Base-by-base conservation (phyloP, 2,888 invertebrate species). In the Morpho helenor region DNA sequence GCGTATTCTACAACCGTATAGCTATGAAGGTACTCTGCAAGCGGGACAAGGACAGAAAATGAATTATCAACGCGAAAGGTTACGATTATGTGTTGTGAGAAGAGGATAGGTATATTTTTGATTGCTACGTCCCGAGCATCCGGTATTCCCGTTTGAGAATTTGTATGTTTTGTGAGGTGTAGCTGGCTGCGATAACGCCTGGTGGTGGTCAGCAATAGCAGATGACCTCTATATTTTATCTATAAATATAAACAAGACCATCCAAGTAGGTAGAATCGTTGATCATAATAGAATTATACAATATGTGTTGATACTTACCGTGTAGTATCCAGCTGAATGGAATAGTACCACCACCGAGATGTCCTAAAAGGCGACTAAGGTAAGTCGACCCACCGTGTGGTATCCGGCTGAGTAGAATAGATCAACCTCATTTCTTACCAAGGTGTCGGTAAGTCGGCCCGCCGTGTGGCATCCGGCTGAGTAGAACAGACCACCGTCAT, bases 141-240 rank as follows among this genome's bases (percentile, higher is more conserved):
- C 84, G 87, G 87, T 82, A 85, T 87, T 84, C 84, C 84, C 80
- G 84, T 84, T 83, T 71, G 74, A 79, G 82, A 81, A 68, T 81
- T 80, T 79, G 69, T 69, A 65, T 79, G 76, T 78, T 71, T 74
- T 66, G 72, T 76, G 77, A 78, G 77, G 80, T 81, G 74, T 73
- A 73, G 68, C 69, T 64, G 49, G 59, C 56, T 67, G 69, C 73
- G 74, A 75, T 76, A 77, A 74, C 66, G 71, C 66, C 68, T 65
- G 76, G 72, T 71, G 71, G 67, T 76, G 77, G 77, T 76, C 79
- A 78, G 65, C 71, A 59, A 52, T 63, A 57, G 64, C 56, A 57
- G 60, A 70, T 80, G 84, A 84, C 83, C 84, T 80, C 75, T 76
- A 71, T 73, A 71, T 60, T 66, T 71, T 73, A 71, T 67, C 60